Evolutionary conservation across 2,888 invertebrate genomes (phyloP).

Genomic region (Plusia festucae): DNA sequence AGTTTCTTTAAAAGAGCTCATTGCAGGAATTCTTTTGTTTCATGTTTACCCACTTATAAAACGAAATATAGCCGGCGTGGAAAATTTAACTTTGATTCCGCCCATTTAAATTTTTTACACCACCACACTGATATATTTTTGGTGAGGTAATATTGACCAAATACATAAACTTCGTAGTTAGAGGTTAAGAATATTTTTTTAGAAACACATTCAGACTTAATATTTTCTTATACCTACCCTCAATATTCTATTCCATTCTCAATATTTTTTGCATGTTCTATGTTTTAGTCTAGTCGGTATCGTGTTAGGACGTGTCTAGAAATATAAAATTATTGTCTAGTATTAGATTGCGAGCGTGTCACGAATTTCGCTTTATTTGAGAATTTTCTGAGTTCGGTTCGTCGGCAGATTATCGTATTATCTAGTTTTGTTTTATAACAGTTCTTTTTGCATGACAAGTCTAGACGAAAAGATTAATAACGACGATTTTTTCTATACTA

Average conservation of each 20-base stretch:
- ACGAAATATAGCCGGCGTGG: neutral
- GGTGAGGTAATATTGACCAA: too few relatives aligned
- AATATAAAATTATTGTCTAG: conserved; percentile 48
- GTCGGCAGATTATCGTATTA: conserved; percentile 26
- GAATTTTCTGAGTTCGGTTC: conserved; percentile 23
- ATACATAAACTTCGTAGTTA: neutral
- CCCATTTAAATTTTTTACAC: neutral
- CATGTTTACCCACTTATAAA: neutral
- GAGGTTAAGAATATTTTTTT: neutral
- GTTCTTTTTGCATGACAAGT: conserved; percentile 18
- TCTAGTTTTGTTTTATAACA: conserved; percentile 13
- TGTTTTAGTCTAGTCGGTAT: conserved; percentile 24
- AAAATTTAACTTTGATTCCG: too few relatives aligned
- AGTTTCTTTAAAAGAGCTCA: conserved; percentile 2
- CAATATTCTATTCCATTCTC: conserved; percentile 27
- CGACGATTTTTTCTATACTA: too few relatives aligned
- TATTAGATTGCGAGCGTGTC: conserved; percentile 47
- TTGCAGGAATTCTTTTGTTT: too few relatives aligned
- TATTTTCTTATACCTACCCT: conserved; percentile 22
- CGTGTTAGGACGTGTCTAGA: conserved; percentile 51
- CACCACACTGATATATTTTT: too few relatives aligned
- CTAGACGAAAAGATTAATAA: neutral
- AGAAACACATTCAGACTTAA: conserved; percentile 24
- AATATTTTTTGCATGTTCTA: too few relatives aligned
- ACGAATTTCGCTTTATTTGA: conserved; percentile 26